Base-by-base conservation (phyloP, 2,797 vertebrate species). In the Graptemys geographica region DNA sequence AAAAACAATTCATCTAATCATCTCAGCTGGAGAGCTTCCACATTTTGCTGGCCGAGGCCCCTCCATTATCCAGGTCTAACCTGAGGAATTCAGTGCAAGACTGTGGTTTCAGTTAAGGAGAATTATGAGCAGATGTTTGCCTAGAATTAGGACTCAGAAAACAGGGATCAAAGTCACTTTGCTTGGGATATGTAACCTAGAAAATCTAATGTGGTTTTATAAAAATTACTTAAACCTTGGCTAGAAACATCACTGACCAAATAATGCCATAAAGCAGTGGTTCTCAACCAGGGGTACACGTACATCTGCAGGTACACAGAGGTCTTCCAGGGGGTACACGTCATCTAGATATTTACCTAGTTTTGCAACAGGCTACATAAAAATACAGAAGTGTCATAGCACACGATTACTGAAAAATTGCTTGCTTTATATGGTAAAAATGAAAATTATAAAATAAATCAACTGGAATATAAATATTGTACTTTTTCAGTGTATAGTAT, bases 231-330 rank as follows among this genome's bases (percentile, higher is more conserved):
- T 0, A 62, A 6, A 41, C 33, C 25, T 87, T 80, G 5, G 1
- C 11, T 6, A 51, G 23, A 89, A 86, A 78, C 90, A 8, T 8
- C 62, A 57, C 0, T 82, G 13, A 89, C 55, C 2, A 52, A 89
- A 65, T 1, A 59, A 27, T 0, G 0, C 41, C 59, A 49, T 0
- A 0, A 89, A 11, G 72, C 81, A 56, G 2, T 47, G 57, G 27
- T 62, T 62, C 31, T 62, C 59, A 62, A 33, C 13, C 31, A 31
- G 59, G 13, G 59, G 13, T 62, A 62, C 13, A 31, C 16, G 57
- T 31, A 15, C 25, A 25, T 28, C 27, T 6, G 27, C 28, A 13
- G 57, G 57, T 59, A 59, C 12, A 59, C 27, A 31, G 27, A 31
- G 57, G 12, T 59, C 57, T 59, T 31, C 57, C 57, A 33, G 28